Conservation (phyloP, 2,888 invertebrate species). For the Orthonychiurus folsomi region DNA sequence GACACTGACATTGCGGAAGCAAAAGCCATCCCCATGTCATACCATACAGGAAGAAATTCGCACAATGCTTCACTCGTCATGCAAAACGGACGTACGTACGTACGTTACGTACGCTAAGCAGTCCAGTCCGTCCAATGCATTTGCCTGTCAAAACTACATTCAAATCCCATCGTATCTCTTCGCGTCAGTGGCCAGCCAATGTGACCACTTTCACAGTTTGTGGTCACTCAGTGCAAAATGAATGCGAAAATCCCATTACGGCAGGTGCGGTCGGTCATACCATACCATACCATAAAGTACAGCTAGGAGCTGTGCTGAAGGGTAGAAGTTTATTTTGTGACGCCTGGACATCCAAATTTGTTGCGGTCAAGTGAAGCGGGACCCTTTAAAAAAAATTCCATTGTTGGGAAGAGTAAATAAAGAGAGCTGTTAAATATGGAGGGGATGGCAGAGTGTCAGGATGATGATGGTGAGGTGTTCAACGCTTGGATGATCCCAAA, state of each 20-base stretch:
- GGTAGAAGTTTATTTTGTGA: not conserved
- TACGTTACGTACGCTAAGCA: too few species aligned
- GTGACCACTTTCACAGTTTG: not conserved
- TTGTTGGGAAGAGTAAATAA: conserved; percentile 14
- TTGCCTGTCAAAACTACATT: too few species aligned
- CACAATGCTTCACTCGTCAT: too few species aligned
- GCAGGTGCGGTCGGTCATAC: not conserved
- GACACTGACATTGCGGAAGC: conserved; percentile 4
- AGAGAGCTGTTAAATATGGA: not conserved
- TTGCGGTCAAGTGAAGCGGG: conserved; percentile 21
- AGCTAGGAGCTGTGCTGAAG: not conserved
- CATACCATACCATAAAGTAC: not conserved
- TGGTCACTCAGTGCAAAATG: not conserved
- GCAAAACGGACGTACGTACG: too few species aligned
- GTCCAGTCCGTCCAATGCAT: too few species aligned
- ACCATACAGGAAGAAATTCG: too few species aligned
- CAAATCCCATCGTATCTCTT: too few species aligned
- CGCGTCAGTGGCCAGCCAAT: too few species aligned
- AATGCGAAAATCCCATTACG: conserved; percentile 4
- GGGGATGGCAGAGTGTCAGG: too few species aligned
- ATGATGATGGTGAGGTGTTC: not conserved
- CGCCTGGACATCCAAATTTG: conserved; percentile 7
- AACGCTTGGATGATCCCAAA: not conserved
- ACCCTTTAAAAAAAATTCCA: conserved; percentile 8
- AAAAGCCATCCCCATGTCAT: too few species aligned